phyloP scores from a whole-genome alignment of 2,797 vertebrate species.

The Hoplostethus mediterraneus region DNA sequence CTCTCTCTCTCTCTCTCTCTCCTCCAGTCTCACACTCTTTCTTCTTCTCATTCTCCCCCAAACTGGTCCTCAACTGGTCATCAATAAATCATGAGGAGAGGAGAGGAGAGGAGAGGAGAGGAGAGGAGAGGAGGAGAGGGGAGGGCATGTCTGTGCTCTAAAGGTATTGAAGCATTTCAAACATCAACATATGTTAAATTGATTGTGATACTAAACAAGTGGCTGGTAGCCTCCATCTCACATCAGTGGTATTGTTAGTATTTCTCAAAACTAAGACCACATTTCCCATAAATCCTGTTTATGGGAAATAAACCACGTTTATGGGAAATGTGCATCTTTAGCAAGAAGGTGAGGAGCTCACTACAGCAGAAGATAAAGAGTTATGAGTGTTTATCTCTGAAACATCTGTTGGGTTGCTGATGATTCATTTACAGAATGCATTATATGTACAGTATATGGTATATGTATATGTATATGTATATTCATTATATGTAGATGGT shows the following conservation, averaged over 20 bases:
- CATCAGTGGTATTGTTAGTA: too few species aligned
- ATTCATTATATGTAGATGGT: too few species aligned
- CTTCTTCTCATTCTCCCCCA: slow-evolving; percentile 14
- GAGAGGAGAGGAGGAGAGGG: too few species aligned
- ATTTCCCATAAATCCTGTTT: too few species aligned
- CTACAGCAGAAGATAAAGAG: background rate
- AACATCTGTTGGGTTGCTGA: background rate
- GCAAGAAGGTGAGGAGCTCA: background rate
- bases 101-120: slow-evolving; percentile 18
- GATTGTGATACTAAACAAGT: background rate
- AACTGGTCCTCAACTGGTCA: slow-evolving; percentile 54
- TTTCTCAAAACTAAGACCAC: too few species aligned
- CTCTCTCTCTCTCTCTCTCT: slow-evolving; percentile 7
- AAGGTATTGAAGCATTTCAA: slow-evolving; percentile 33
- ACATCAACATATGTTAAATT: background rate
- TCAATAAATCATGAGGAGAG: slow-evolving; percentile 72
- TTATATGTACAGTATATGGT: too few species aligned
- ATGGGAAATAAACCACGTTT: too few species aligned
- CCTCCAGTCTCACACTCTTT: background rate
- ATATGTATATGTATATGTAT: too few species aligned
- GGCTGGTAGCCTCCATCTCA: too few species aligned
- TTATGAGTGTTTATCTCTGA: background rate
- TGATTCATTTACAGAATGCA: too few species aligned
- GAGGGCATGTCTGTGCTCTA: slow-evolving; percentile 10
- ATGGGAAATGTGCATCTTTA: too few species aligned